A percentile compares a stretch with the other conserved stretches of the same genome.
Evolutionary conservation across 2,888 invertebrate genomes (phyloP).

Genomic region (Boloria selene): DNA sequence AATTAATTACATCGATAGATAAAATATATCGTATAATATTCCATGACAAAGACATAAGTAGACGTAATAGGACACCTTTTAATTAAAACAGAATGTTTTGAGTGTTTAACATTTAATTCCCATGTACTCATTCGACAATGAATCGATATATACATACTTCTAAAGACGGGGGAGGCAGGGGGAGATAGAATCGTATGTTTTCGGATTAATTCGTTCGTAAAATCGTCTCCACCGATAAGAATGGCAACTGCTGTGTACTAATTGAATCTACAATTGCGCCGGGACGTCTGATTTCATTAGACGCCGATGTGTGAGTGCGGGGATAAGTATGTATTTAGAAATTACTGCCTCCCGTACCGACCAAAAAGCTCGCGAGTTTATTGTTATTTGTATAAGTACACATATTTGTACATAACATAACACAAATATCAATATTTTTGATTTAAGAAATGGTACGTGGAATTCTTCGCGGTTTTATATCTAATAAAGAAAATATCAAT

Average conservation of each 20-base stretch:
- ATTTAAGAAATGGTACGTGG: background rate
- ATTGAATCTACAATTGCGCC: constrained; percentile 81
- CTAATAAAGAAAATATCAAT: constrained; percentile 44
- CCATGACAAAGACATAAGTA: constrained; percentile 10
- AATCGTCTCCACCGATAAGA: constrained; percentile 81
- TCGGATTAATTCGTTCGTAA: constrained; percentile 83
- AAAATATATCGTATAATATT: background rate
- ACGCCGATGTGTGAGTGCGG: constrained; percentile 59
- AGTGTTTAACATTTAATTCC: constrained; percentile 41
- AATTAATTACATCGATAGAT: background rate
- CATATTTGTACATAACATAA: background rate
- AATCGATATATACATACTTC: constrained; percentile 63
- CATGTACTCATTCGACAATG: constrained; percentile 74
- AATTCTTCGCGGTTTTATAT: constrained; percentile 1
- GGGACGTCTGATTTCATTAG: constrained; percentile 80
- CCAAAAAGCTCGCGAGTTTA: constrained; percentile 42
- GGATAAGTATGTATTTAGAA: constrained; percentile 48
- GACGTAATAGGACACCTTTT: constrained; percentile 15
- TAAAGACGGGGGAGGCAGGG: constrained; percentile 61
- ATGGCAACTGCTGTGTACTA: constrained; percentile 80
- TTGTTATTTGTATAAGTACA: background rate
- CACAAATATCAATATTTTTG: background rate
- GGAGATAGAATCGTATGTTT: constrained; percentile 81
- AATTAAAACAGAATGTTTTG: constrained; percentile 29
- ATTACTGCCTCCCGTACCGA: constrained; percentile 40